Conservation (phyloP, 2,797 vertebrate species). For the Aldrovandia affinis region DNA sequence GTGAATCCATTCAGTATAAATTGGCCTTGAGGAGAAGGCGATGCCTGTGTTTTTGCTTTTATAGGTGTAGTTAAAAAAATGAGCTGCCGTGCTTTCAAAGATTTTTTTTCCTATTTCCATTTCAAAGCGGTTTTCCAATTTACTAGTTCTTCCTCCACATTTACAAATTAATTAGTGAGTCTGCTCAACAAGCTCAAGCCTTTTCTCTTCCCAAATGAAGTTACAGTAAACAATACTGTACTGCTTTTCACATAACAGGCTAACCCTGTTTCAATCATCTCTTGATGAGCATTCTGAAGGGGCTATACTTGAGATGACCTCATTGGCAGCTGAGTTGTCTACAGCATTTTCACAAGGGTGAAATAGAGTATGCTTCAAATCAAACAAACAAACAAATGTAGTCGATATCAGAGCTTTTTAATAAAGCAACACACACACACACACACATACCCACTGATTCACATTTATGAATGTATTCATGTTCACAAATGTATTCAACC, state of each 20-base stretch:
- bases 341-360: neutral
- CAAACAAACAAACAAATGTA: too few relatives aligned
- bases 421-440: neutral
- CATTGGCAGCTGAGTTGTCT: neutral
- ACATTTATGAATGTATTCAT: neutral
- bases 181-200: too few relatives aligned
- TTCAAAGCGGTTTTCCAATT: too few relatives aligned
- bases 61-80: too few relatives aligned
- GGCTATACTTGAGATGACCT: neutral
- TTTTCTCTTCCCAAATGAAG: neutral
- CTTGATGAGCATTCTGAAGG: neutral
- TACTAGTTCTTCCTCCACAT: too few relatives aligned
- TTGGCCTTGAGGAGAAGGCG: too few relatives aligned
- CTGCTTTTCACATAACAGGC: neutral
- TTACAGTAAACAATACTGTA: neutral
- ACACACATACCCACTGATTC: neutral
- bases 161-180: too few relatives aligned
- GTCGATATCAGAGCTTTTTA: neutral
- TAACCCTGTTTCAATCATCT: neutral
- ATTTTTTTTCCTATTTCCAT: too few relatives aligned
- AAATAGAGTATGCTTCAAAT: neutral
- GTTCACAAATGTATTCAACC: constrained; percentile 19
- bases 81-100: too few relatives aligned
- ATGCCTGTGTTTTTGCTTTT: too few relatives aligned
- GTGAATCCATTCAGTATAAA: too few relatives aligned